Evolutionary conservation across 92 coral and sea anemone species (phyloP), one percentile per base, ranked within the genome.

Genomic region (Porites cylindrica): DNA sequence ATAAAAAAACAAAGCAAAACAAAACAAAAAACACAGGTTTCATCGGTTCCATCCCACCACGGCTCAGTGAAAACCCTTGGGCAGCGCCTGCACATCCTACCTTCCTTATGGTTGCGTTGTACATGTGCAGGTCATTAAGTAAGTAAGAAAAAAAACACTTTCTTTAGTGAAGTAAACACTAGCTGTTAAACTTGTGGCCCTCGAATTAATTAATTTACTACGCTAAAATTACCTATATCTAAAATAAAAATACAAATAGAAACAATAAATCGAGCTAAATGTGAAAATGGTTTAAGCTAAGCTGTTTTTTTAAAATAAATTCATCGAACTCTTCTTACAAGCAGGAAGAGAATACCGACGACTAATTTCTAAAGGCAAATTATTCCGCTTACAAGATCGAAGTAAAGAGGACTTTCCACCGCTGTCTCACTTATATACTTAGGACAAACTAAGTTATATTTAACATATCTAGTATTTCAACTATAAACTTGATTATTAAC

Each of bases 381-480:
- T 20, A 60, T 76, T 76, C 65, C 80, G 51, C 50, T 76, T 54
- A 24, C 80, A 50, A 76, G 64, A 24, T 76, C 64, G 18, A n/a
- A 50, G 32, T 52, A 60, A 19, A 50, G 53, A 76, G n/a, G 80
- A 53, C 38, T 60, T 54, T 53, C 80, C 80, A 76, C 64, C 20
- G 51, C 80, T 19, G 80, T 76, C 80, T 76, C 51, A 60, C 65
- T 66, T 53, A 60, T 53, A 76, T 53, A 17, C 80, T 53, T 76
- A 76, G 66, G 38, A 16, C 80, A 50, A 76, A 52, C n/a, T 53
- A 76, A 75, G 21, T 75, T 75, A 51, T 10, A 58, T 75, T 24
- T n/a, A 21, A 7, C 7, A 13, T 17, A 70, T 13, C 29, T 23
- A 70, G 8, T 16, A 38, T 70, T 70, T 14, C 5, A 62, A 62